Evolutionary conservation across 2,888 invertebrate species (phyloP).

Genomic region (Ernsta delagoae): DNA sequence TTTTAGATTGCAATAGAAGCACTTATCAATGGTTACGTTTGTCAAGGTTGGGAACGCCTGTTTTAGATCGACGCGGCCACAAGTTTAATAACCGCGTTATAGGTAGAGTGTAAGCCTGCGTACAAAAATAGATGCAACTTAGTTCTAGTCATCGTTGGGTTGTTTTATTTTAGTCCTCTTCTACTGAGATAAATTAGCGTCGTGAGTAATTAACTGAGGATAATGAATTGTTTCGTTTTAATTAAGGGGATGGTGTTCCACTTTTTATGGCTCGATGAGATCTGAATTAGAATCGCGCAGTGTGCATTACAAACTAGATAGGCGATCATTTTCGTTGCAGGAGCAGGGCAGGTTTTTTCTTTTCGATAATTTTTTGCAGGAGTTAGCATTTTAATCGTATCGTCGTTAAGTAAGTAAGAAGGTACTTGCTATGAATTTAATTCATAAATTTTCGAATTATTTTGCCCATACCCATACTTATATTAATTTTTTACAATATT

Average conservation of each 20-base stretch:
- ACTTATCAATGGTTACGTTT: constrained; percentile 3
- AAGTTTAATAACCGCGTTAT: constrained; percentile 46
- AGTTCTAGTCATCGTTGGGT: constrained; percentile 38
- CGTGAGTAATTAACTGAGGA: constrained; percentile 37
- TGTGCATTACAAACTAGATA: constrained; percentile 37
- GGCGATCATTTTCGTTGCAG: background rate
- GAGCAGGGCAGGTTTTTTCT: background rate
- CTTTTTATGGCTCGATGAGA: constrained; percentile 17
- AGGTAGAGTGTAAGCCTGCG: constrained; percentile 41
- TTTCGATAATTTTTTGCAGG: background rate
- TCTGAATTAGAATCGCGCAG: constrained; percentile 34
- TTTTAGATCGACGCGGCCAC: constrained; percentile 40
- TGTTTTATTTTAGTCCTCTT: constrained; percentile 37
- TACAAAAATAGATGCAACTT: constrained; percentile 43
- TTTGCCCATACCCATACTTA: too few species aligned
- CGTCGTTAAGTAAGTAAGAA: too few species aligned
- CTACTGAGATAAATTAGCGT: constrained; percentile 37
- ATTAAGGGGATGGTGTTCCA: constrained; percentile 28
- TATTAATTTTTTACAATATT: too few species aligned
- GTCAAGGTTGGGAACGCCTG: constrained; percentile 35
- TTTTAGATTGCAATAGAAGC: background rate
- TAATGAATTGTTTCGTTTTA: constrained; percentile 38
- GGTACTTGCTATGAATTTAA: too few species aligned
- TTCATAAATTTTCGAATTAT: too few species aligned
- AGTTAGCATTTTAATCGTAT: background rate